Percentiles rank a stretch among this genome's conserved stretches.
phyloP scores from a whole-genome alignment of 2,888 invertebrate species.

The Sminthurides aquaticus region DNA sequence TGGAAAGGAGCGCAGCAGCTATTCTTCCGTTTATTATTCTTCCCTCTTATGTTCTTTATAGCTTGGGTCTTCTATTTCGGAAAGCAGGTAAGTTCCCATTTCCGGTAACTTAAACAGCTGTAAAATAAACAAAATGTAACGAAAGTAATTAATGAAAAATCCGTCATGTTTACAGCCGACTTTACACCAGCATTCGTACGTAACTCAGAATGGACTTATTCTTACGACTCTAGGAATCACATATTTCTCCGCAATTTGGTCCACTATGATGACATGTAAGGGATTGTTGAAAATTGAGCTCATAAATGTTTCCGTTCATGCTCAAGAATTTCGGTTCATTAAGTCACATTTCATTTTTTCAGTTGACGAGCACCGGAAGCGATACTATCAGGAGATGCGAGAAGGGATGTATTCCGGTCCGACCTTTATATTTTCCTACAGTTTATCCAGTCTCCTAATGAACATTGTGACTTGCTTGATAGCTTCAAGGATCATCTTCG shows the following conservation, averaged over 20 bases:
- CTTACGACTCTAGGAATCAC: conserved; percentile 62
- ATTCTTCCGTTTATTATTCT: conserved; percentile 62
- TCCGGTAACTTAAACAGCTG: neutral
- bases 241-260: conserved; percentile 62
- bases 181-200: conserved; percentile 59
- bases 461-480: conserved; percentile 67
- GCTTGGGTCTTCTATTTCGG: conserved; percentile 70
- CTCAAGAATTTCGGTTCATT: neutral
- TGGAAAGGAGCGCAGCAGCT: conserved; percentile 67
- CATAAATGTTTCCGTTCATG: neutral
- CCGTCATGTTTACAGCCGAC: too few relatives aligned
- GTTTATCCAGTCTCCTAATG: conserved; percentile 71
- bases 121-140: neutral
- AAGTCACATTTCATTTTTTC: conserved; percentile 21
- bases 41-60: conserved; percentile 63
- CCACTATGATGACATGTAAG: conserved; percentile 64
- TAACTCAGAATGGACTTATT: conserved; percentile 63
- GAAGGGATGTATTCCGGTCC: conserved; percentile 84
- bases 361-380: conserved; percentile 55
- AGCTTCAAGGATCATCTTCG: conserved; percentile 51
- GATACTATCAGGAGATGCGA: conserved; percentile 83
- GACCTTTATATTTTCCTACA: conserved; percentile 71
- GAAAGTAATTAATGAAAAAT: too few relatives aligned
- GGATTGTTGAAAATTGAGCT: too few relatives aligned
- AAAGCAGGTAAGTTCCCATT: conserved; percentile 44